Evolutionary conservation across 2,797 vertebrate genomes (phyloP).

Genomic region (Hyperoplus immaculatus): DNA sequence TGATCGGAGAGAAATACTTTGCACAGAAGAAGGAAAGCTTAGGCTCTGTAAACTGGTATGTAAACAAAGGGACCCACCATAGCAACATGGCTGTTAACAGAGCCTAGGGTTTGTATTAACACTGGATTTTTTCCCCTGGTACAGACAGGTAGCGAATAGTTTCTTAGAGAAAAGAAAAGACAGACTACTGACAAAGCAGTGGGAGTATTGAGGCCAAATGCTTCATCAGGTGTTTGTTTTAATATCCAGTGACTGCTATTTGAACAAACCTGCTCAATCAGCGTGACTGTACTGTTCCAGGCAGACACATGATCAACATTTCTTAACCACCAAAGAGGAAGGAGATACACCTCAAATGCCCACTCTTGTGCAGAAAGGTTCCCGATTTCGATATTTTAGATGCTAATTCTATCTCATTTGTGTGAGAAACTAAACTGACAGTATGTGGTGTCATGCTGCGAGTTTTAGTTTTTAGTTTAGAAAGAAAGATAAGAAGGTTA

Average conservation of each 20-base stretch:
- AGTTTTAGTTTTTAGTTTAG: neutral
- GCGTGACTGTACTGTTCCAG: neutral
- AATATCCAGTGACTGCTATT: neutral
- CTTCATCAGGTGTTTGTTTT: constrained; percentile 30
- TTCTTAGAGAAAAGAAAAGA: neutral
- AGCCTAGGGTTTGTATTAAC: too few relatives aligned
- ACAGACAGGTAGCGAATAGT: constrained; percentile 21
- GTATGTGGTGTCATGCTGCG: neutral
- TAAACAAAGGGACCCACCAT: too few relatives aligned
- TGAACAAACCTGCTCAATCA: constrained; percentile 21
- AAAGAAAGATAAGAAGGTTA: neutral
- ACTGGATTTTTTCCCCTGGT: neutral
- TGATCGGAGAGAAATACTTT: constrained; percentile 38
- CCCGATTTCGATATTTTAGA: neutral
- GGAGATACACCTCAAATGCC: neutral
- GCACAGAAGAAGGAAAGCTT: constrained; percentile 13
- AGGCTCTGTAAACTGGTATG: too few relatives aligned
- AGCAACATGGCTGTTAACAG: too few relatives aligned
- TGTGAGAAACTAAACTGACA: neutral
- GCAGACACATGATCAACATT: neutral
- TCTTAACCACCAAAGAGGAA: neutral
- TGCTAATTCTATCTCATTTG: neutral
- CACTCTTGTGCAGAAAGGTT: neutral
- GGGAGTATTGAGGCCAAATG: neutral
- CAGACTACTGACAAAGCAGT: neutral